Evolutionary conservation across 2,888 invertebrate species (phyloP).

Genomic region (Thelaira solivaga): DNA sequence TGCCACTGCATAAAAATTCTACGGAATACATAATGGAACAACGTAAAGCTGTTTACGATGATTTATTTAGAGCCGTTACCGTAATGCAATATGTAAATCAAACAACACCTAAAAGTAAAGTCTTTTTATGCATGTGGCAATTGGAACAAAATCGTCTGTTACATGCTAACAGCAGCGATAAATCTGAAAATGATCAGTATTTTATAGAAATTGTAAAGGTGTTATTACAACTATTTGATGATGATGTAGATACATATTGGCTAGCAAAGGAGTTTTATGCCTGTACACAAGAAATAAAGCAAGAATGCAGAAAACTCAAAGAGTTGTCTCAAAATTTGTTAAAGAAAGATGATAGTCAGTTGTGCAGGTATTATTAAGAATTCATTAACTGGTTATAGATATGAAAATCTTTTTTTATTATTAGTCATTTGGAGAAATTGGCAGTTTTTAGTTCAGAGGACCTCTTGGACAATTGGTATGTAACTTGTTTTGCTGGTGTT

Average conservation of each 20-base stretch:
- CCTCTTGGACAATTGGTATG: conserved; percentile 88
- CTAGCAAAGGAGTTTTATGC: conserved; percentile 86
- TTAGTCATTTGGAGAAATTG: conserved; percentile 82
- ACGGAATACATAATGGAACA: conserved; percentile 87
- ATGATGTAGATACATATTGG: conserved; percentile 90
- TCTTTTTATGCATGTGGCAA: conserved; percentile 89
- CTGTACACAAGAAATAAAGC: conserved; percentile 82
- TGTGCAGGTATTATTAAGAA: conserved; percentile 79
- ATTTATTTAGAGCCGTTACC: conserved; percentile 84
- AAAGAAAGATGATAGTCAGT: conserved; percentile 86
- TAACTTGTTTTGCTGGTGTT: conserved; percentile 88
- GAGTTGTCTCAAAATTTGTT: conserved; percentile 83
- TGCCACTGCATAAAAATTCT: conserved; percentile 86
- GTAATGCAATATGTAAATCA: conserved; percentile 83
- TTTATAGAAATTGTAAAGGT: conserved; percentile 84
- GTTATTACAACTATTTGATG: conserved; percentile 83
- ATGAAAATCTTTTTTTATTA: too few species aligned
- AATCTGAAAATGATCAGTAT: conserved; percentile 78
- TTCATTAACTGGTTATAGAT: background rate
- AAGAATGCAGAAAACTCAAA: conserved; percentile 82
- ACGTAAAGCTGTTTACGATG: conserved; percentile 85
- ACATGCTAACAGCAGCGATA: conserved; percentile 62
- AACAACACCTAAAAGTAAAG: conserved; percentile 81
- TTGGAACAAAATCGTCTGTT: conserved; percentile 82
- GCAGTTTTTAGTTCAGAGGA: conserved; percentile 78